phyloP scores from a whole-genome alignment of 2,797 vertebrate species.

The Carcharodon carcharias region DNA sequence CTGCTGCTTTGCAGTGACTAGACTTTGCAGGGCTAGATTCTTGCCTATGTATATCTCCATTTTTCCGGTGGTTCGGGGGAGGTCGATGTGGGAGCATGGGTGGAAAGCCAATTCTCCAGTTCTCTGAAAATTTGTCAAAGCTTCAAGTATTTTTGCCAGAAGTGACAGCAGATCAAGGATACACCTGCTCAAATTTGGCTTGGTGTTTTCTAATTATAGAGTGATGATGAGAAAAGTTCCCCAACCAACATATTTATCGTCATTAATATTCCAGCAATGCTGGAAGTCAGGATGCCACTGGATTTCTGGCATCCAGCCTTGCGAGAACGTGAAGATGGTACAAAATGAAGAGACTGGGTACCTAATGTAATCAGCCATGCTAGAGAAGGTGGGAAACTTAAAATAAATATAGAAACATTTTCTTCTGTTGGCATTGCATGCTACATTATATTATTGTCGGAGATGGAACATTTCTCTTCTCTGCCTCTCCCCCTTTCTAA shows the following conservation, averaged over 20 bases:
- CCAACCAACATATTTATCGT: not conserved
- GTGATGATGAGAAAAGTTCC: not conserved
- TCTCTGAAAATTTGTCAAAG: not conserved
- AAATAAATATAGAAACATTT: not conserved
- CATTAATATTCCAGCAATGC: not conserved
- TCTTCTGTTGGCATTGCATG: not conserved
- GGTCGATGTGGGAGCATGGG: not conserved
- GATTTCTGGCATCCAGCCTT: not conserved
- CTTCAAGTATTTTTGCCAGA: not conserved
- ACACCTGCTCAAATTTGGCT: conserved; percentile 5
- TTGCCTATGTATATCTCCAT: not conserved
- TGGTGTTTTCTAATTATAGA: not conserved
- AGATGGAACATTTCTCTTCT: not conserved
- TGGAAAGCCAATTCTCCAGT: too few relatives aligned
- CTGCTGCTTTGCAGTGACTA: not conserved
- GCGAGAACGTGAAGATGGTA: not conserved
- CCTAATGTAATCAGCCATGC: not conserved
- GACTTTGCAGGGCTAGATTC: not conserved
- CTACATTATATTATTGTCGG: not conserved
- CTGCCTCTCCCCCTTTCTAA: not conserved
- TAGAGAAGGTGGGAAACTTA: not conserved
- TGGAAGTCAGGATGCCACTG: not conserved
- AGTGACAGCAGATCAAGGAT: not conserved
- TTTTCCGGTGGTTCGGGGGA: not conserved
- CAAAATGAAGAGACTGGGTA: not conserved